Conservation (phyloP, 2,888 invertebrate genomes). For the Himalopsyche tibetana region DNA sequence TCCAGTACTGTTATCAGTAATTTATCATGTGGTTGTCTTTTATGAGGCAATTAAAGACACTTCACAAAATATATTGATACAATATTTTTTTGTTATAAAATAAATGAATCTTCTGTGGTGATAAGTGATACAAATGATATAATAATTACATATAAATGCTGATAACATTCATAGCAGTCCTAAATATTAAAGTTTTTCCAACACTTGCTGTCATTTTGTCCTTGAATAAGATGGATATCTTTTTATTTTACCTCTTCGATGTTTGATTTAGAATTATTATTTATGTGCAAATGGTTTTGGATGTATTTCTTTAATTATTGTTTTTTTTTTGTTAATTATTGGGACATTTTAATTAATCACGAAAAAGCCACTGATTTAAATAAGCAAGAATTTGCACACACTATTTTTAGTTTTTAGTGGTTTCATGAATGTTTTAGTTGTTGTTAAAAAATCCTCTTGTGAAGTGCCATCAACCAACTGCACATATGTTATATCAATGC, state of each 20-base stretch:
- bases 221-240: background rate
- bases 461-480: too few species aligned
- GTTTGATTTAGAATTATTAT: background rate
- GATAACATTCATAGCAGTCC: background rate
- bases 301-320: too few species aligned
- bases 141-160: background rate
- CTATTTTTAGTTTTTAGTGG: too few species aligned
- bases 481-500: too few species aligned
- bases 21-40: background rate
- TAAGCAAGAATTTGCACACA: too few species aligned
- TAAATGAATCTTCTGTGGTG: background rate
- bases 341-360: too few species aligned
- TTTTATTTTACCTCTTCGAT: background rate
- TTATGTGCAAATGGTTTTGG: too few species aligned
- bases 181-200: background rate
- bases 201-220: background rate
- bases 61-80: constrained; percentile 6
- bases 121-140: background rate
- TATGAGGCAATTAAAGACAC: background rate
- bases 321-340: too few species aligned
- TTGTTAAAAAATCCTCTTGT: too few species aligned
- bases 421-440: too few species aligned
- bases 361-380: too few species aligned
- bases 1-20: background rate
- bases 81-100: background rate